Evolutionary conservation across 2,797 vertebrate genomes (phyloP).

Genomic region (Manis pentadactyla): DNA sequence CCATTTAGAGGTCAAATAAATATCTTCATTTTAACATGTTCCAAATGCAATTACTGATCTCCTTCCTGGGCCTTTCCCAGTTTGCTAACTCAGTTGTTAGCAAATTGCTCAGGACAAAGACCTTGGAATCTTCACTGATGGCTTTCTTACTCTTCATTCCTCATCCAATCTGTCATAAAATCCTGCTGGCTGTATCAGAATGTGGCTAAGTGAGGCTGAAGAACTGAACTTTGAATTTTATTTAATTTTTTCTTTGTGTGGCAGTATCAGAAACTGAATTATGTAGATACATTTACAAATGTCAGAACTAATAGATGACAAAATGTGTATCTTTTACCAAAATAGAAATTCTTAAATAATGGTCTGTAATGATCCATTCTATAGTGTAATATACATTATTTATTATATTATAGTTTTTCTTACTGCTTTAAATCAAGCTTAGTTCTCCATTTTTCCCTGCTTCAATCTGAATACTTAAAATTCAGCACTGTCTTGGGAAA

Average conservation of each 20-base stretch:
- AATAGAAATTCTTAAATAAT: background rate
- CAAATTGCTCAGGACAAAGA: background rate
- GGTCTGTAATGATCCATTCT: background rate
- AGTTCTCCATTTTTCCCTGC: background rate
- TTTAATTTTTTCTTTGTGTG: background rate
- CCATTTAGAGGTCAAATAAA: background rate
- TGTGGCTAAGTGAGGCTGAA: background rate
- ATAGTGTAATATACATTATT: background rate
- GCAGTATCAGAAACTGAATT: background rate
- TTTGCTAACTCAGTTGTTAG: background rate
- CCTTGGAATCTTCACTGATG: background rate
- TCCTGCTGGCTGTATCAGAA: background rate
- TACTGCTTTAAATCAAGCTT: background rate
- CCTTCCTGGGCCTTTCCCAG: background rate
- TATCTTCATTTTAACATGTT: background rate
- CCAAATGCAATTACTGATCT: background rate
- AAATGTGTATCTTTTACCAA: background rate
- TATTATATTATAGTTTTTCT: background rate
- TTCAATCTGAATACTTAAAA: background rate
- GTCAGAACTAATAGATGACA: background rate
- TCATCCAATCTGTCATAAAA: background rate
- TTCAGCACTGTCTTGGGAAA: background rate
- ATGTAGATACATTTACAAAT: background rate
- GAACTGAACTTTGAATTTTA: background rate
- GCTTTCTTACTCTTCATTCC: background rate